phyloP scores from a whole-genome alignment of 2,888 invertebrate genomes.

The Elgonia sp. region DNA sequence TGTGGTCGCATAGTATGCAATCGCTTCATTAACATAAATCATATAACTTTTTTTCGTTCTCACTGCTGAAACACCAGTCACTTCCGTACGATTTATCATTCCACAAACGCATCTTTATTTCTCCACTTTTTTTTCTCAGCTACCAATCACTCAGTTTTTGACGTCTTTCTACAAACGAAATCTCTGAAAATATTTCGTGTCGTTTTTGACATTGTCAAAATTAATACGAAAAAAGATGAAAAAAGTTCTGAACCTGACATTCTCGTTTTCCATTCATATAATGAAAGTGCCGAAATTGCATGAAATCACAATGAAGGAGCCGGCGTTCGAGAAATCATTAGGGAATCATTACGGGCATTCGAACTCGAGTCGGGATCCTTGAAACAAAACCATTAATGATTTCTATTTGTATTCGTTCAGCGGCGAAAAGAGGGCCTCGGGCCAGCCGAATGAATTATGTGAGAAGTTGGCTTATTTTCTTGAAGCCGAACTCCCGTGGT shows the following conservation, averaged over 20 bases:
- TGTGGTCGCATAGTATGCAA: not conserved
- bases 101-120: slow-evolving; percentile 40
- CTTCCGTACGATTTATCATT: slow-evolving; percentile 45
- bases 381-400: slow-evolving; percentile 87
- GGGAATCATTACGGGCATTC: slow-evolving; percentile 83
- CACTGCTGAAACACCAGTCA: slow-evolving; percentile 45
- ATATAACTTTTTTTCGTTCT: slow-evolving; percentile 13
- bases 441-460: slow-evolving; percentile 84
- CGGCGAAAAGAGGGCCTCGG: slow-evolving; percentile 75
- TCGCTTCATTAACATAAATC: slow-evolving; percentile 36
- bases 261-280: slow-evolving; percentile 5
- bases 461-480: slow-evolving; percentile 86
- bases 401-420: slow-evolving; percentile 85
- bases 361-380: slow-evolving; percentile 79
- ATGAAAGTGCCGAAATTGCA: slow-evolving; percentile 34
- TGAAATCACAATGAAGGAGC: slow-evolving; percentile 16
- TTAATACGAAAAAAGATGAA: not conserved
- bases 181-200: slow-evolving; percentile 1
- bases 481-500: slow-evolving; percentile 85
- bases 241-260: not conserved
- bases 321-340: slow-evolving; percentile 82
- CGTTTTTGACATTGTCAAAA: slow-evolving; percentile 6
- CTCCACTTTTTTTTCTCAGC: not conserved
- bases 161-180: slow-evolving; percentile 23
- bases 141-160: slow-evolving; percentile 2